Base-by-base conservation (phyloP, 2,797 vertebrate genomes). In the Sylvia borin region DNA sequence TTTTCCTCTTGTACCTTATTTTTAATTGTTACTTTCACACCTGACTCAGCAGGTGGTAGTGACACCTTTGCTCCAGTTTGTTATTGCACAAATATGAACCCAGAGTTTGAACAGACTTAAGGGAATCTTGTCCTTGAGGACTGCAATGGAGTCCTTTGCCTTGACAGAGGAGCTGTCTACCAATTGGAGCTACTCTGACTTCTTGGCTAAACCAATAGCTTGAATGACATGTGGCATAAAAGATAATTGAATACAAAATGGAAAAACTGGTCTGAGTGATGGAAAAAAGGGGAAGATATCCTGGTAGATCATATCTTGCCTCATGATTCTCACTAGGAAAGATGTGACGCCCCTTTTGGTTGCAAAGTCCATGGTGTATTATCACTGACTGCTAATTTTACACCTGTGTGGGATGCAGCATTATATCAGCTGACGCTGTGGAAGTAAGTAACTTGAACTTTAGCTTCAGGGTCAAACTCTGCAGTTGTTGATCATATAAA, bases 341-440 rank as follows among this genome's bases (percentile, higher is more conserved):
- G 21, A 36, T 9, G 4, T 9, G 25, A 27, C 67, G 11, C 6
- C 9, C 5, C 18, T 85, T 88, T 45, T 53, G 9, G 3, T 64
- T 93, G 21, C 6, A 14, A 75, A 75, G 32, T 7, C 9, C 16
- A 19, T 0, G 1, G 7, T 17, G 15, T 5, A 3, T 68, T 79
- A 22, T 29, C 0, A 0, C 27, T 13, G 6, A 13, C 13, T 36
- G 19, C 51, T 32, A 27, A n/a, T 66, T 67, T 71, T 74, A 36
- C 18, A 64, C 5, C 9, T 26, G 0, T 0, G 0, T 15, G 32
- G 31, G 5, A 3, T 71, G 43, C 10, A 80, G 16, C 24, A 87
- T 24, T 16, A 3, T 12, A 24, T 36, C 38, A 74, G 19, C 8
- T 19, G 20, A n/a, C 74, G 42, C 26, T 67, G n/a, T 24, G 26